Conservation (phyloP, 2,797 vertebrate genomes). For the Valencia hispanica region DNA sequence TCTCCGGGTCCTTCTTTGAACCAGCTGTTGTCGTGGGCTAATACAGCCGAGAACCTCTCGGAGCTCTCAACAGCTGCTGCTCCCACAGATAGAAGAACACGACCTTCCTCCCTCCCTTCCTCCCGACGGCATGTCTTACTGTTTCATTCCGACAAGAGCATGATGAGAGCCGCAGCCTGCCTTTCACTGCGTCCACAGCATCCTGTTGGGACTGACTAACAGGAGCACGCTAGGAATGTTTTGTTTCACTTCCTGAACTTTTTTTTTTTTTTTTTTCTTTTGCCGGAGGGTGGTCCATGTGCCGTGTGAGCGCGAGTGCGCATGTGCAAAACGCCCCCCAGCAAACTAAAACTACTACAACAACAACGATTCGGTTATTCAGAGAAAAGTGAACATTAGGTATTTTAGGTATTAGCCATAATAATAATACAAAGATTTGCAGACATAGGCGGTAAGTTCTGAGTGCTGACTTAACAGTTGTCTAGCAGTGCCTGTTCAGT, state of each 20-base stretch:
- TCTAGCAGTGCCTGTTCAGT: not conserved
- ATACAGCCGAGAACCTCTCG: not conserved
- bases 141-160: conserved; percentile 34
- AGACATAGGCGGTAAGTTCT: not conserved
- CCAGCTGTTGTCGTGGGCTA: conserved; percentile 30
- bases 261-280: conserved; percentile 11
- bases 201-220: conserved; percentile 48
- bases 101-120: too few relatives aligned
- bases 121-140: conserved; percentile 62
- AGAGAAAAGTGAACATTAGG: not conserved
- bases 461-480: not conserved
- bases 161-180: conserved; percentile 31
- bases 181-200: conserved; percentile 52
- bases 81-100: conserved; percentile 14
- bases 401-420: too few relatives aligned
- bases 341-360: not conserved
- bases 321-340: too few relatives aligned
- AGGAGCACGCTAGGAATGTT: conserved; percentile 64
- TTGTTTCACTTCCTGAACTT: conserved; percentile 78
- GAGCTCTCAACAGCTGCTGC: conserved; percentile 32
- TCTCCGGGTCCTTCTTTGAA: not conserved
- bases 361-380: not conserved
- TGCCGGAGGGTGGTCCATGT: conserved; percentile 63
- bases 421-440: not conserved
- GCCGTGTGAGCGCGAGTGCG: conserved; percentile 36